phyloP scores from a whole-genome alignment of 2,113 vertebrate genomes.

The Erythrocercus mccallii region DNA sequence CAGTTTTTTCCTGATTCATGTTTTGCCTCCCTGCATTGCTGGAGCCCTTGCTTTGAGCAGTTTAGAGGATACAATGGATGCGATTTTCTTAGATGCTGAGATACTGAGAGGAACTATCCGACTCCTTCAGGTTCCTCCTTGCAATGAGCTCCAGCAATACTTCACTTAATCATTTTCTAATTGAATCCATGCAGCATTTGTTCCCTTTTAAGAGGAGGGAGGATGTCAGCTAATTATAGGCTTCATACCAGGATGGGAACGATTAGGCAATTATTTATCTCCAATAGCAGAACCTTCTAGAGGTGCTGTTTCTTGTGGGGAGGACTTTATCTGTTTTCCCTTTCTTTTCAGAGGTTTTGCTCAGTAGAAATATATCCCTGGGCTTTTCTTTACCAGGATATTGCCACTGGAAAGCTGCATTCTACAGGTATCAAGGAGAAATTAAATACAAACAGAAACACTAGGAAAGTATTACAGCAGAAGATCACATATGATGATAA shows the following conservation, averaged over 20 bases:
- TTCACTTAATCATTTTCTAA: slow-evolving; percentile 1
- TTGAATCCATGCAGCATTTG: background rate
- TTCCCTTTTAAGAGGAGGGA: background rate
- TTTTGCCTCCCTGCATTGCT: background rate
- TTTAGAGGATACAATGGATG: background rate
- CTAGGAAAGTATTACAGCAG: background rate
- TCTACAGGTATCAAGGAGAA: background rate
- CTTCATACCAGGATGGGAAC: background rate
- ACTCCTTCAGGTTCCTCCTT: background rate
- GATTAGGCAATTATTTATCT: background rate
- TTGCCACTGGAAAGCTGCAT: background rate
- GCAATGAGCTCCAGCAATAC: background rate
- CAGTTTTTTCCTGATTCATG: background rate
- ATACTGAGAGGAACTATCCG: background rate
- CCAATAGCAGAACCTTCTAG: background rate
- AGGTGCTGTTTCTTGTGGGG: background rate
- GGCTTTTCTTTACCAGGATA: background rate
- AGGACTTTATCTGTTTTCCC: background rate
- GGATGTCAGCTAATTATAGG: background rate
- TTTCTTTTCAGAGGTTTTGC: background rate
- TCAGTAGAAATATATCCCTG: background rate
- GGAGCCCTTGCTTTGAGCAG: background rate
- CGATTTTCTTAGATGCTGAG: background rate
- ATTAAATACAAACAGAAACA: background rate
- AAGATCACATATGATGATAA: slow-evolving; percentile 21